Conservation (phyloP, 2,113 vertebrate genomes). For the Triplophysa siluroides region DNA sequence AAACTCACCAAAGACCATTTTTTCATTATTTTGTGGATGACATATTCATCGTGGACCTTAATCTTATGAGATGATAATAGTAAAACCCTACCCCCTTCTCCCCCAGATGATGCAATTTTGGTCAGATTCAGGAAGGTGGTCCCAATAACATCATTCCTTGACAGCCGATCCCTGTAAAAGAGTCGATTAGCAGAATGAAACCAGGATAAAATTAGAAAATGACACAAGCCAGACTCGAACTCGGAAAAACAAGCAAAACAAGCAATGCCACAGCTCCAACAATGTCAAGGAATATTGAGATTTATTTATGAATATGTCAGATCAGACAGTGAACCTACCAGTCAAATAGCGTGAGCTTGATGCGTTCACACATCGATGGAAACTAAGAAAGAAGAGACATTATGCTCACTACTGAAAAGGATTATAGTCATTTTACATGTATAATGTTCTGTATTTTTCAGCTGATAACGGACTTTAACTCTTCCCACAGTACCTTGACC, state of each 20-base stretch:
- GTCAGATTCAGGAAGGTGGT: constrained; percentile 87
- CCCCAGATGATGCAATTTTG: constrained; percentile 89
- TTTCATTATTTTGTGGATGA: no score
- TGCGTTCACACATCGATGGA: constrained; percentile 93
- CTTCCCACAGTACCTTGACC: constrained; percentile 82
- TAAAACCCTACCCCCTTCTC: constrained; percentile 83
- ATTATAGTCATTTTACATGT: neutral
- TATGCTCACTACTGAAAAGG: neutral
- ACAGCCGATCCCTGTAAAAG: constrained; percentile 86
- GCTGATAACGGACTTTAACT: neutral
- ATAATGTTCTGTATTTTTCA: no score
- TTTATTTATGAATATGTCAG: neutral
- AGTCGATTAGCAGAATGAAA: neutral
- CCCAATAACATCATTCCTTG: constrained; percentile 88
- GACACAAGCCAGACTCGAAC: no score
- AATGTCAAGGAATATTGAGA: neutral
- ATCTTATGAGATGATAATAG: neutral
- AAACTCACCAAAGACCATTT: no score
- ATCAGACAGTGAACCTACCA: constrained; percentile 77
- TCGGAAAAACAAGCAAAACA: no score
- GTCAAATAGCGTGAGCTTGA: constrained; percentile 89
- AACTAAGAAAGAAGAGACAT: constrained; percentile 74
- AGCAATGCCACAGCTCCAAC: neutral
- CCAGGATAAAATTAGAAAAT: no score
- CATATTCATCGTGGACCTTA: no score